Base-by-base conservation (phyloP, 2,113 vertebrate genomes). In the Psettodes erumei region DNA sequence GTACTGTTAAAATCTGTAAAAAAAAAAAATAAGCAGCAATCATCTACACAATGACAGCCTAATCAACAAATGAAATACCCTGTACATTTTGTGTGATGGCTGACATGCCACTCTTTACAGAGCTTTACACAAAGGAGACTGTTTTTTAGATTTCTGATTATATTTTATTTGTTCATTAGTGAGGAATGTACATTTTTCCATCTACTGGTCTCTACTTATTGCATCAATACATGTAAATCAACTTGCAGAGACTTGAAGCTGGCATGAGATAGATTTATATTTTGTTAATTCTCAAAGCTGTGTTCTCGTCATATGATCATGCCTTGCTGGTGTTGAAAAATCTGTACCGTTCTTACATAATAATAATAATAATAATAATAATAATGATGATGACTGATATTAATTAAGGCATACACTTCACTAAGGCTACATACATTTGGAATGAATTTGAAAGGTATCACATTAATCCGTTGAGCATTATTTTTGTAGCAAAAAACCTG, bases 241-340 rank as follows among this genome's bases (percentile, higher is more conserved):
- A 54, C 51, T 28, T 54, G 27, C 28, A 32, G 53, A n/a, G 54
- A 56, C n/a, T 48, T 58, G 53, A 42, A 23, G 5, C 23, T 60
- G 38, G 6, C 12, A 11, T 48, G 23, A 60, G 11, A 30, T 11
- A 13, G 15, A 33, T 43, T 9, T 13, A 0, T 5, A 6, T 42
- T 27, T 27, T 11, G 6, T 43, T 4, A 15, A 21, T 33, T 48
- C 2, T 18, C 5, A 27, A 27, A 30, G 5, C 13, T 30, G 40
- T 32, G 18, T 43, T 30, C 16, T 27, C 12, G 10, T 42, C 38
- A 32, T 30, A 15, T 32, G 27, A 3, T 62, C 18, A 3, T 11
- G 12, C 13, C 13, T 13, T 40, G 38, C 7, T 11, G 12, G 8
- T 13, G 7, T 3, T 12, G 13, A 40, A 40, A 40, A 40, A 40